A percentile compares a stretch with the other conserved stretches of the same genome.
phyloP scores from a whole-genome alignment of 2,888 invertebrate species.

The Pterobdella sp. region DNA sequence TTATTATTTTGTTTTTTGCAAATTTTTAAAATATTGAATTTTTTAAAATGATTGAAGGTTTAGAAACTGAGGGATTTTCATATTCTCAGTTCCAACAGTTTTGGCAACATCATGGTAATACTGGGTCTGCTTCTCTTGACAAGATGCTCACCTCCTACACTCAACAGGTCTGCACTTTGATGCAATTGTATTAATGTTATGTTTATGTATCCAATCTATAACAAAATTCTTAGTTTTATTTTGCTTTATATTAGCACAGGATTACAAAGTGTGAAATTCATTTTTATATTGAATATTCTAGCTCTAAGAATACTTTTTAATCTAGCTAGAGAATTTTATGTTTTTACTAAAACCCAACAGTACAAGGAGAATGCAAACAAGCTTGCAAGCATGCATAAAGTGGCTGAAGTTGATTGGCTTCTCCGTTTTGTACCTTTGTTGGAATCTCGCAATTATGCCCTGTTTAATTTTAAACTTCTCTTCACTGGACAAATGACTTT shows the following conservation, averaged over 20 bases:
- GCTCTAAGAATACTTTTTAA: no score
- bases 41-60: background rate
- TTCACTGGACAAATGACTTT: constrained; percentile 22
- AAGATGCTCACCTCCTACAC: background rate
- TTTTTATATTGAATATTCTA: background rate
- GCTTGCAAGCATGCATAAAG: background rate
- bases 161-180: background rate
- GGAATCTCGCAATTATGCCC: background rate
- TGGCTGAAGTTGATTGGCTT: background rate
- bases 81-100: background rate
- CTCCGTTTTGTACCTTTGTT: background rate
- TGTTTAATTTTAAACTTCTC: background rate
- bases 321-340: background rate
- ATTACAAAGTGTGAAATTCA: background rate
- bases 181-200: background rate
- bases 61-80: background rate
- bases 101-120: background rate
- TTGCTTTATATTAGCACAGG: no score
- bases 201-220: no score
- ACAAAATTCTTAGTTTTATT: no score
- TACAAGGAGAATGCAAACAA: background rate
- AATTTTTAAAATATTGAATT: background rate
- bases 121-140: background rate
- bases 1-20: background rate
- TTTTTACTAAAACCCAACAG: background rate